phyloP scores from a whole-genome alignment of 2,797 vertebrate genomes.

The Melanotaenia trifasciata region DNA sequence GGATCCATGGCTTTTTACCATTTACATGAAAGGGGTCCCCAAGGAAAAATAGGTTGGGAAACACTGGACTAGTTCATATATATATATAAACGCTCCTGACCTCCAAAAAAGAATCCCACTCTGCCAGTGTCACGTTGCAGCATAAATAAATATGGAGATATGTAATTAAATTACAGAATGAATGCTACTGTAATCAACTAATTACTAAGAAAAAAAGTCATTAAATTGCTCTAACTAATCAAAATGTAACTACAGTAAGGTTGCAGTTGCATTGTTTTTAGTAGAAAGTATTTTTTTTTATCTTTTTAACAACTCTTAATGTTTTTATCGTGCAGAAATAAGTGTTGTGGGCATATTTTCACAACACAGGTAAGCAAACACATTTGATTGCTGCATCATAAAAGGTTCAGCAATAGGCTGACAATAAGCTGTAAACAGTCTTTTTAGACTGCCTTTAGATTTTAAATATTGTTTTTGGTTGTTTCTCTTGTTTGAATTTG shows the following conservation, averaged over 20 bases:
- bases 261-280: not conserved
- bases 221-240: not conserved
- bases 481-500: not conserved
- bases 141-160: not conserved
- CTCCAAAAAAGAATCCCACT: not conserved
- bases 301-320: not conserved
- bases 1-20: too few relatives aligned
- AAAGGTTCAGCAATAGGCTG: not conserved
- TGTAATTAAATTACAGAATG: conserved; percentile 1
- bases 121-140: not conserved
- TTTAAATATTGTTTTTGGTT: not conserved
- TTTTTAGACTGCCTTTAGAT: not conserved
- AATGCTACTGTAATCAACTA: not conserved
- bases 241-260: not conserved
- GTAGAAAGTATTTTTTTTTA: not conserved
- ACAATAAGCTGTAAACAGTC: not conserved
- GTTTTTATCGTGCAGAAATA: not conserved
- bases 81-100: not conserved
- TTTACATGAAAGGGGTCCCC: too few relatives aligned
- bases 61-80: too few relatives aligned
- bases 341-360: not conserved
- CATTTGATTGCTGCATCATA: not conserved
- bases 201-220: not conserved
- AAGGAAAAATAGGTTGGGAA: too few relatives aligned
- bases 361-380: not conserved